Base-by-base conservation (phyloP, 2,888 invertebrate genomes). In the Nemotelus pantherinus region DNA sequence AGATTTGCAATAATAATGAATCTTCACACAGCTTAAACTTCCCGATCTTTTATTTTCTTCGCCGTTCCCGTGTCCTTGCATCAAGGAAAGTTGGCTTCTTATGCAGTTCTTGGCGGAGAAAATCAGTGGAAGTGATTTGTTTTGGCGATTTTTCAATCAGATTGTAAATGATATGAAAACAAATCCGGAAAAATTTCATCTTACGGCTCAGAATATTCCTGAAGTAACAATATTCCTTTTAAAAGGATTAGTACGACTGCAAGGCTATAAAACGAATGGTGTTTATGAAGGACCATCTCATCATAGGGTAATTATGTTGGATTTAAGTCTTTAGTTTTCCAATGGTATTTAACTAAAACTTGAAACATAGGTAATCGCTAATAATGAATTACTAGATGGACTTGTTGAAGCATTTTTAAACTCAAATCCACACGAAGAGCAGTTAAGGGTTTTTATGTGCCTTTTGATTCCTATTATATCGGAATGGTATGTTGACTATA, bases 71-170 rank as follows among this genome's bases (percentile, higher is more conserved):
- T 92, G 91, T 78, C 88, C 88, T 10, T 92, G 91, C 80, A 84
- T 88, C 3, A 89, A 89, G 83, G 91, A 91, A 83, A 81, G 89
- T 57, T 92, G 91, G 91, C 82, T 89, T 0, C 85, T 90, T 81
- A 79, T 90, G 9, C 87, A 88, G 80, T 82, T 88, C 45, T 84
- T 88, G 1, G 81, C 88, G 2, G 88, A 88, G 78, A 85, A 86
- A 71, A 82, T 85, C 53, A 81, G 82, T 39, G 81, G 81, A 6
- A 44, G 25, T 9, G 60, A 76, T 3, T 80, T 76, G 5, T 90
- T 90, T 82, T 90, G 90, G 90, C 81, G 83, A 2, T 83, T 87
- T 76, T 87, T 88, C 7, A 89, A 88, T 80, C 82, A 83, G 80
- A 79, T 81, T 39, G 82, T 87, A 80, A 82, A 84, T 2, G 81